A percentile compares a stretch with the other conserved stretches of the same genome.
phyloP scores from a whole-genome alignment of 2,888 invertebrate species.

The Oscheius sp. region DNA sequence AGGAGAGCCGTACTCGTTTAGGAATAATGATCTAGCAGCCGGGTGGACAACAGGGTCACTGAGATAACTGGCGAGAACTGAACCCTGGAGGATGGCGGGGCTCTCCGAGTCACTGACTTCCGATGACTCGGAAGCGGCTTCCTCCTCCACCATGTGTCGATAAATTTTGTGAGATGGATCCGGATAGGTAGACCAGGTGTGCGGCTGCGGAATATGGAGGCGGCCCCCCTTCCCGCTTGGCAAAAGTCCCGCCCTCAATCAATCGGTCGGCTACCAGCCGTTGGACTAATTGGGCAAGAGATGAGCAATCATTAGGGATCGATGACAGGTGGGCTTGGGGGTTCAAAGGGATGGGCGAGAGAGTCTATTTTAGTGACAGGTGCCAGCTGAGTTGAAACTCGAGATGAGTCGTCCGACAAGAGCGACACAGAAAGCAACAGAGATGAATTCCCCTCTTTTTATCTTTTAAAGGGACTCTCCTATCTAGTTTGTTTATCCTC shows the following conservation, averaged over 20 bases:
- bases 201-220: conserved; percentile 20
- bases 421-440: too few species aligned
- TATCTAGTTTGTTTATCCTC: too few species aligned
- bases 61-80: conserved; percentile 49
- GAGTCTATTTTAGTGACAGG: too few species aligned
- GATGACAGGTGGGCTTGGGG: background rate
- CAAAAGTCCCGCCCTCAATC: conserved; percentile 28
- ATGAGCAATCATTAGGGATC: background rate
- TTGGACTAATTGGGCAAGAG: conserved; percentile 22
- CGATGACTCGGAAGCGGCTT: conserved; percentile 11
- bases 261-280: conserved; percentile 2
- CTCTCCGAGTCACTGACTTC: background rate
- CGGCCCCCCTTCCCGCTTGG: conserved; percentile 20
- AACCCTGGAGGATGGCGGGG: conserved; percentile 46
- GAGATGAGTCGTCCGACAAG: too few species aligned
- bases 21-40: conserved; percentile 41
- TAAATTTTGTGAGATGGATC: conserved; percentile 43
- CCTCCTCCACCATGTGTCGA: conserved; percentile 48
- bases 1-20: conserved; percentile 42
- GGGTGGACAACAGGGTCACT: conserved; percentile 56
- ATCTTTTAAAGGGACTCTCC: too few species aligned
- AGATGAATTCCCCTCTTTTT: too few species aligned
- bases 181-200: conserved; percentile 20
- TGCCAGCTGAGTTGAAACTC: too few species aligned
- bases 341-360: background rate